Evolutionary conservation across 1,140 invertebrate genomes (phyloP).

Genomic region (Uloborus diversus): DNA sequence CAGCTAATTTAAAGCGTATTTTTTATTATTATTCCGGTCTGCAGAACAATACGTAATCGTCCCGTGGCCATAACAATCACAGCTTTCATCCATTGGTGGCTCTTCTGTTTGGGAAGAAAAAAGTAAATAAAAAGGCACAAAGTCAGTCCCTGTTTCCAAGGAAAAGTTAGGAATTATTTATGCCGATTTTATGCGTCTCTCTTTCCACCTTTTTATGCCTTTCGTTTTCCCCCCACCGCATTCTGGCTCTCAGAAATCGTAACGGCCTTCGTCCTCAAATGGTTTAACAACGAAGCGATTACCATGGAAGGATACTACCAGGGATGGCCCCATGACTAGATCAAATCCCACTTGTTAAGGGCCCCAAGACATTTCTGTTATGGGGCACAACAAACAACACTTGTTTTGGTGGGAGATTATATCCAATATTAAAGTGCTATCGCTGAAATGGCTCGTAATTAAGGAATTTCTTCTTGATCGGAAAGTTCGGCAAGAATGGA

Average conservation of each 20-base stretch:
- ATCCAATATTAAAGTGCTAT: too few species aligned
- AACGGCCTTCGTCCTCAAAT: neutral
- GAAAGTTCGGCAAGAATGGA: too few species aligned
- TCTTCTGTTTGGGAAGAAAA: neutral
- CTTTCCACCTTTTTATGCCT: neutral
- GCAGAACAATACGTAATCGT: conserved; percentile 50
- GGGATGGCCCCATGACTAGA: too few species aligned
- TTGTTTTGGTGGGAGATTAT: too few species aligned
- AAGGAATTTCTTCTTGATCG: too few species aligned
- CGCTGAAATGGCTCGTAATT: too few species aligned
- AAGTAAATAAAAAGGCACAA: neutral
- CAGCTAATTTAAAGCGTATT: conserved; percentile 55
- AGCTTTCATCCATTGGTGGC: conserved; percentile 17
- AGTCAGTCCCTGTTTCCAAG: neutral
- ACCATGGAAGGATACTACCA: too few species aligned
- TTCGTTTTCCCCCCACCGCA: neutral
- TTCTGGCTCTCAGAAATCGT: neutral
- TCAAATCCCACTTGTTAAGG: too few species aligned
- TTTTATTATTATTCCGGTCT: conserved; percentile 37
- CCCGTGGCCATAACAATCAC: conserved; percentile 41
- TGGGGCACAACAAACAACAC: too few species aligned
- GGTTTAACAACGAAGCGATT: too few species aligned
- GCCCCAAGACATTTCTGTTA: too few species aligned
- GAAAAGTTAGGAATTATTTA: conserved; percentile 38
- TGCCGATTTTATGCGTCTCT: conserved; percentile 43